A percentile compares a stretch with the other conserved stretches of the same genome.
Evolutionary conservation across 1,140 invertebrate species (phyloP).

Genomic region (Anthonomus grandis): DNA sequence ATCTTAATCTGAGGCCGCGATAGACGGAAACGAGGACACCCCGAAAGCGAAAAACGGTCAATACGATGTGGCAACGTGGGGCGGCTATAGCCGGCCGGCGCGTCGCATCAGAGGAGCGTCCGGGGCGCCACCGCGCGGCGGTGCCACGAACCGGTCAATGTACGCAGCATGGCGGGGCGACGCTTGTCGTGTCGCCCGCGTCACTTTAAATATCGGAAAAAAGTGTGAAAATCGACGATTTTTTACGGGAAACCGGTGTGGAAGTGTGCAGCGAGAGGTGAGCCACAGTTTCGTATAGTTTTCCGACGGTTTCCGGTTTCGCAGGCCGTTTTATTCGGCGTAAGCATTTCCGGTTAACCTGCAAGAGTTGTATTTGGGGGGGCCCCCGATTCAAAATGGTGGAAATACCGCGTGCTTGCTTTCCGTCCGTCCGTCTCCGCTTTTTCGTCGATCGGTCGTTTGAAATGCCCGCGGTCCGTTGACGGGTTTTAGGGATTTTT

Average conservation of each 20-base stretch:
- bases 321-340: conserved; percentile 10
- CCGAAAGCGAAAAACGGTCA: neutral
- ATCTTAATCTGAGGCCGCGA: no score
- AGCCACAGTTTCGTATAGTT: conserved; percentile 9
- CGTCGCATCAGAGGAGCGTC: conserved; percentile 18
- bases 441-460: conserved; percentile 30
- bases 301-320: conserved; percentile 2
- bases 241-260: conserved; percentile 5
- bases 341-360: conserved; percentile 45
- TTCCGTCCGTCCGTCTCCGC: conserved; percentile 35
- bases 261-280: conserved; percentile 4
- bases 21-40: no score
- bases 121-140: conserved; percentile 33
- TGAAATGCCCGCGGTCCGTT: neutral
- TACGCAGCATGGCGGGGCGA: conserved; percentile 32
- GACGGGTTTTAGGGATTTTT: neutral
- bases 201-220: conserved; percentile 19
- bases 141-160: conserved; percentile 32
- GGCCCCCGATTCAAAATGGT: conserved; percentile 46
- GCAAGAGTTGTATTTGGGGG: conserved; percentile 41
- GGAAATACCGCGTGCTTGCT: conserved; percentile 45
- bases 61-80: conserved; percentile 10
- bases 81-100: conserved; percentile 16
- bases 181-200: conserved; percentile 15
- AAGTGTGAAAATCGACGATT: conserved; percentile 22